A percentile compares a stretch with the other conserved stretches of the same genome.
Evolutionary conservation across 1,140 invertebrate species (phyloP).

Genomic region (Ceratoteleas bidentatus): DNA sequence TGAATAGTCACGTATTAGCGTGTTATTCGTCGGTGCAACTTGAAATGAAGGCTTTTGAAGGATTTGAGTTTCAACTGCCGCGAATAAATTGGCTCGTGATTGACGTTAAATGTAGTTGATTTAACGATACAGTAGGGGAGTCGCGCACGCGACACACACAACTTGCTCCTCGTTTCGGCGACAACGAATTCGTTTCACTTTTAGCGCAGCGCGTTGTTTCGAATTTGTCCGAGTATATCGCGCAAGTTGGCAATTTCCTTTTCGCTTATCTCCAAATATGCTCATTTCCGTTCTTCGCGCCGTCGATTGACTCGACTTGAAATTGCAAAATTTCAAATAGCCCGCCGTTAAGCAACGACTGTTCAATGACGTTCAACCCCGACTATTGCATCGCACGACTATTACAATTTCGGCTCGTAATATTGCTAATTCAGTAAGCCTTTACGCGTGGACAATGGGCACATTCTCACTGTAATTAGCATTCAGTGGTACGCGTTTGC

Average conservation of each 20-base stretch:
- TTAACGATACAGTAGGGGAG: constrained; percentile 18
- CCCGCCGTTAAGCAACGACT: constrained; percentile 3
- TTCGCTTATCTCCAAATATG: constrained; percentile 47
- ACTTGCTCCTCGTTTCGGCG: constrained; percentile 11
- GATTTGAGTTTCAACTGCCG: constrained; percentile 27
- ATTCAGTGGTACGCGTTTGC: constrained; percentile 6
- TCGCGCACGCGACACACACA: no score
- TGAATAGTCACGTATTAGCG: constrained; percentile 34
- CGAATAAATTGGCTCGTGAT: constrained; percentile 52
- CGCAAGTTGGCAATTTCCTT: constrained; percentile 55
- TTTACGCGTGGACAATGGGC: constrained; percentile 16
- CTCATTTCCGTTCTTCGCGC: constrained; percentile 34
- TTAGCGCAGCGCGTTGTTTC: constrained; percentile 28
- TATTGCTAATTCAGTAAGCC: constrained; percentile 43
- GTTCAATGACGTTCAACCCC: neutral
- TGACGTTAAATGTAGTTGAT: constrained; percentile 49
- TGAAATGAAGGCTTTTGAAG: constrained; percentile 32
- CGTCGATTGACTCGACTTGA: constrained; percentile 2
- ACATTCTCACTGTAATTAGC: constrained; percentile 29
- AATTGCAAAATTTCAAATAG: constrained; percentile 25
- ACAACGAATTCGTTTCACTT: constrained; percentile 23
- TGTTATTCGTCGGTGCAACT: constrained; percentile 28
- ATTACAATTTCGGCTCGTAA: constrained; percentile 24
- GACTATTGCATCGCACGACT: constrained; percentile 18
- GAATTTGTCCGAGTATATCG: constrained; percentile 34